phyloP scores from a whole-genome alignment of 2,113 vertebrate genomes.

The Aplodontia rufa region DNA sequence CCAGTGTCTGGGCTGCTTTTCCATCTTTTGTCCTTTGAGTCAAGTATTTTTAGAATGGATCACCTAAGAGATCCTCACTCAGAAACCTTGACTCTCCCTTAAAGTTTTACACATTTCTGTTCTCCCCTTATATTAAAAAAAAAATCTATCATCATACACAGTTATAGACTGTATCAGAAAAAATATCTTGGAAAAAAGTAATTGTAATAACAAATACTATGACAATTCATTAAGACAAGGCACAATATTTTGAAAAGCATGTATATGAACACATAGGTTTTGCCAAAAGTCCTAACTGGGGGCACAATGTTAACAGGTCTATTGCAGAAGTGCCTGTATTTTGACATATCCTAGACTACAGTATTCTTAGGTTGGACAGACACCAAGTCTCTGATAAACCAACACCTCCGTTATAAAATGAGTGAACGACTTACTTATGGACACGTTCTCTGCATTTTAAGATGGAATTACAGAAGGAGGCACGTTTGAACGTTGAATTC shows the following conservation, averaged over 20 bases:
- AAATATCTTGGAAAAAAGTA: neutral
- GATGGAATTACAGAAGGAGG: neutral
- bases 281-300: neutral
- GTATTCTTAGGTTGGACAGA: neutral
- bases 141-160: neutral
- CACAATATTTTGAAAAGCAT: neutral
- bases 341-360: neutral
- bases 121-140: neutral
- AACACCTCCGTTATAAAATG: neutral
- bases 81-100: neutral
- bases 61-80: neutral
- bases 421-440: neutral
- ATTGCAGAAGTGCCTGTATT: neutral
- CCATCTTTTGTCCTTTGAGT: neutral
- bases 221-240: neutral
- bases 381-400: neutral
- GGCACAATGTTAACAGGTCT: neutral
- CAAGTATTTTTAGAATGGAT: neutral
- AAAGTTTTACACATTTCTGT: neutral
- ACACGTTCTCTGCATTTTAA: neutral
- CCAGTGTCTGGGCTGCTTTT: neutral
- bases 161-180: neutral
- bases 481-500: neutral
- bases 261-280: neutral
- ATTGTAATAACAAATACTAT: neutral